Evolutionary conservation across 2,113 vertebrate genomes (phyloP).

Genomic region (Myiopsitta monachus): DNA sequence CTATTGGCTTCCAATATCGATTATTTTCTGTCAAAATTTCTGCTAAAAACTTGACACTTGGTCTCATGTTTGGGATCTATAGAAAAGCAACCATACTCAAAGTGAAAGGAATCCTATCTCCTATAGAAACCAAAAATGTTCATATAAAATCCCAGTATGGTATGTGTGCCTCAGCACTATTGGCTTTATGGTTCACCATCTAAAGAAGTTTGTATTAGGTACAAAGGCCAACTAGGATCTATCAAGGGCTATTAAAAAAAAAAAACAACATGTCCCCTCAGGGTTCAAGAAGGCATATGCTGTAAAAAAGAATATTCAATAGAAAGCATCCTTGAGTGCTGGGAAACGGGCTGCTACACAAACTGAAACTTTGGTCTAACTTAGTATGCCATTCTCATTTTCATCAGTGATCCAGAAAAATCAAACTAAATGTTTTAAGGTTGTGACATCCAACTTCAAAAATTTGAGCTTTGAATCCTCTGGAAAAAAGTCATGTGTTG

Average conservation of each 20-base stretch:
- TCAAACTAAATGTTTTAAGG: neutral
- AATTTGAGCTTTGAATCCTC: neutral
- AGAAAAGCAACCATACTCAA: neutral
- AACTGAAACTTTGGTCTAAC: neutral
- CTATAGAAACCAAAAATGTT: neutral
- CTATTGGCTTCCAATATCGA: neutral
- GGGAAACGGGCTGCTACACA: neutral
- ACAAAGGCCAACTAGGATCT: neutral
- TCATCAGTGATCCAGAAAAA: neutral
- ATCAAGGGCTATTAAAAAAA: neutral
- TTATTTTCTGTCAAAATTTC: neutral
- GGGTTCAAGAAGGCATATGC: neutral
- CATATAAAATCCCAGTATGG: neutral
- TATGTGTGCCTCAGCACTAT: neutral
- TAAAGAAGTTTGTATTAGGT: neutral
- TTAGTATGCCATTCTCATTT: neutral
- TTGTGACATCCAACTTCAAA: neutral
- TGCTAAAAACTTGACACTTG: neutral
- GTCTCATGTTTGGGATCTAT: neutral
- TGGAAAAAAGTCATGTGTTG: neutral
- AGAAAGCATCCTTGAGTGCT: neutral
- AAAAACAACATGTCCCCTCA: neutral
- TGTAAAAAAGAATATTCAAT: neutral
- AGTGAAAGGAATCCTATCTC: neutral
- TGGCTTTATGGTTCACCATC: neutral